Evolutionary conservation across 1,140 invertebrate genomes (phyloP), one percentile per base, ranked within the genome.

Genomic region (Brachionus paranguensis): DNA sequence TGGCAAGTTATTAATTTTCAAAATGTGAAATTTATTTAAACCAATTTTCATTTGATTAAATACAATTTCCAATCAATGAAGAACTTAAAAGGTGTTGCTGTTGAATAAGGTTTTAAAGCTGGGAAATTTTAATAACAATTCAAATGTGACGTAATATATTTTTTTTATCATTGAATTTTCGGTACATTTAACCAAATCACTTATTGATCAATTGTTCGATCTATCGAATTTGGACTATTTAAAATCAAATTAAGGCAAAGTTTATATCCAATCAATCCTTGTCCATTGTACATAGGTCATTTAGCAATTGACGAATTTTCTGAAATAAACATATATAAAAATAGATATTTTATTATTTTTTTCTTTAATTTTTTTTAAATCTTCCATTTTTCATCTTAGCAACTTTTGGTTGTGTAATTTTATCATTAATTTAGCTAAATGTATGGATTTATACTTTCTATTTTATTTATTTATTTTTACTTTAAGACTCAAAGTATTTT

Each of bases 101-200:
- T 70, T 70, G 10, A 41, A 68, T 33, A 41, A 41, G 33, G 11
- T 68, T 68, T 33, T 37, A 41, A 68, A 68, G 65, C 65, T 68
- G 65, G 65, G 65, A 68, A 68, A 6, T 29, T 33, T 33, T 68
- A 68, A 68, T 68, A 68, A 68, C 65, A 68, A 33, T 68, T 68
- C n/a, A 68, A 33, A 33, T 68, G 33, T 37, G 33, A 68, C 33
- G 65, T 5, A 68, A 68, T 68, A 2, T 5, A 14, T 33, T 33
- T 68, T 33, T 68, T 37, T 68, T 33, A 68, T 72, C 68, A 43
- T n/a, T 10, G 1, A 3, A 72, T 43, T 72, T 72, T 72, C 68
- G 68, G 33, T 72, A 43, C n/a, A 72, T 72, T 72, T 72, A 72
- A 72, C 68, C 68, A 72, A 72, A 47, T 72, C 33, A n/a, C 2